Evolutionary conservation across 2,113 vertebrate species (phyloP).

Genomic region (Aptenodytes forsteri): DNA sequence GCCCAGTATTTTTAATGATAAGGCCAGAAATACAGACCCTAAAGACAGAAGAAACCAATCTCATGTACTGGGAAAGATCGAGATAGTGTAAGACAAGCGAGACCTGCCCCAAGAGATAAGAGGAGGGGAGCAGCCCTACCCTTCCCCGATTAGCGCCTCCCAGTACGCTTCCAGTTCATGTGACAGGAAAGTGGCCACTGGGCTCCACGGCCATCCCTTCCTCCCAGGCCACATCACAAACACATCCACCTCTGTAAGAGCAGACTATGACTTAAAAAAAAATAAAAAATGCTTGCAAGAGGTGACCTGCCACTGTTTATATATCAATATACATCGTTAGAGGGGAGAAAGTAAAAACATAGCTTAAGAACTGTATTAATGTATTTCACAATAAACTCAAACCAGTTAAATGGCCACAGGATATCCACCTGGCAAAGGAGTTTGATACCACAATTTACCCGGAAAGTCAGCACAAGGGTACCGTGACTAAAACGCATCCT

Average conservation of each 20-base stretch:
- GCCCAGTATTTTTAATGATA: neutral
- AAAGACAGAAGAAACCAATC: neutral
- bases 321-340: neutral
- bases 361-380: neutral
- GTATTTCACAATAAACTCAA: constrained; percentile 35
- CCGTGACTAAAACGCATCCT: neutral
- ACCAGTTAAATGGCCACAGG: neutral
- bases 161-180: neutral
- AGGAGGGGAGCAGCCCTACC: neutral
- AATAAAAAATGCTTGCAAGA: neutral
- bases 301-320: constrained; percentile 32
- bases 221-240: neutral
- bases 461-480: constrained; percentile 5
- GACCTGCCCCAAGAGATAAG: neutral
- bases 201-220: neutral
- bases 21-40: neutral
- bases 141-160: neutral
- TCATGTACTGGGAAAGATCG: neutral
- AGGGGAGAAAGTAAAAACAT: constrained; percentile 37
- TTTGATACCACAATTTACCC: neutral
- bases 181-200: neutral
- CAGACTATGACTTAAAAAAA: neutral
- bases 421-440: neutral
- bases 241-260: neutral
- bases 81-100: neutral